A percentile compares a stretch with the other conserved stretches of the same genome.
Conservation (phyloP, 1,140 invertebrate species). For the Conus betulinus region DNA sequence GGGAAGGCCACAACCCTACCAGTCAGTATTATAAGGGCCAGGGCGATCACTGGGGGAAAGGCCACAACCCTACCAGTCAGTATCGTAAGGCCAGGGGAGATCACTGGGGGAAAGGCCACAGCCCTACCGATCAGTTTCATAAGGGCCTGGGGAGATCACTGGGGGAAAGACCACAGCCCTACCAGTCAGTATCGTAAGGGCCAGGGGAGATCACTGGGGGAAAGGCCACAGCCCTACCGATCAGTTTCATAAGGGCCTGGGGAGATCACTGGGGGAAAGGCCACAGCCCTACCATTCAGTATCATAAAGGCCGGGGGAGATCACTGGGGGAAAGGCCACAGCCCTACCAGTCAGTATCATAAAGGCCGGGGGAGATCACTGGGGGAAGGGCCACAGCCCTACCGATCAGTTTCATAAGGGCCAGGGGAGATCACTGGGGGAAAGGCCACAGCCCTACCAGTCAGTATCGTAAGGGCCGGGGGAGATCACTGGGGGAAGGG, state of each 20-base stretch:
- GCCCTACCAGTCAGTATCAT: too few relatives aligned
- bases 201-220: neutral
- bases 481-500: too few relatives aligned
- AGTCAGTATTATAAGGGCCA: slow-evolving; percentile 84
- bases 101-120: slow-evolving; percentile 61
- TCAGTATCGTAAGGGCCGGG: too few relatives aligned
- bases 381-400: too few relatives aligned
- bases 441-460: too few relatives aligned
- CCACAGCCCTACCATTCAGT: too few relatives aligned
- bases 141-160: slow-evolving; percentile 83
- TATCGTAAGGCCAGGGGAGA: slow-evolving; percentile 94
- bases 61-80: slow-evolving; percentile 86
- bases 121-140: neutral
- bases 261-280: neutral
- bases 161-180: too few relatives aligned
- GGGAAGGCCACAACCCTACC: neutral
- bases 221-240: neutral
- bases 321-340: too few relatives aligned
- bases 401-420: too few relatives aligned
- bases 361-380: too few relatives aligned
- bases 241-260: neutral
- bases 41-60: slow-evolving; percentile 83
- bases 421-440: too few relatives aligned
- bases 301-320: too few relatives aligned
- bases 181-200: neutral